A percentile compares a stretch with the other conserved stretches of the same genome.
phyloP scores from a whole-genome alignment of 2,113 vertebrate species.

The Malurus cyaneus region DNA sequence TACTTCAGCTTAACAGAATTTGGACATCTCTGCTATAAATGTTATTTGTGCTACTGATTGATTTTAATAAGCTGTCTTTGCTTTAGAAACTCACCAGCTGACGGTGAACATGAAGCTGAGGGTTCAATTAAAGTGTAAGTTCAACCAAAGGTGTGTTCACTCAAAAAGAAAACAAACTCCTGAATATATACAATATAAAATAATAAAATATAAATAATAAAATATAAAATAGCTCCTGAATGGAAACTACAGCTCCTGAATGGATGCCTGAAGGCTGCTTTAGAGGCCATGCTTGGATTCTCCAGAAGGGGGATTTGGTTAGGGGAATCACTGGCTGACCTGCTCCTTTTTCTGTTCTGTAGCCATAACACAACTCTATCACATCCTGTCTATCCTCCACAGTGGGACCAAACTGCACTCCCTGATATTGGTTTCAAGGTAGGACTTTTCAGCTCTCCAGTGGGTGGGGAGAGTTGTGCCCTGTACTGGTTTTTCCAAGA shows the following conservation, averaged over 20 bases:
- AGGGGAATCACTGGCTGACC: neutral
- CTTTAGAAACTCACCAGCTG: neutral
- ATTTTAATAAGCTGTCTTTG: neutral
- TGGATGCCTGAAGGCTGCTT: neutral
- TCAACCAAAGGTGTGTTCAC: neutral
- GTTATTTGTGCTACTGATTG: neutral
- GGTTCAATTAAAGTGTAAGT: neutral
- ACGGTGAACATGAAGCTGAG: neutral
- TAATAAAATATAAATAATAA: no score
- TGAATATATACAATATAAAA: no score
- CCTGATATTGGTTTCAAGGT: slow-evolving; percentile 58
- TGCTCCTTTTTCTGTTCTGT: neutral
- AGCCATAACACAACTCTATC: neutral
- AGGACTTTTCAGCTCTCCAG: neutral
- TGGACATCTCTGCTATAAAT: neutral
- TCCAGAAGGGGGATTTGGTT: no score
- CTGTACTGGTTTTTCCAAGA: neutral
- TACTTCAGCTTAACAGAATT: neutral
- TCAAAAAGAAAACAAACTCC: neutral
- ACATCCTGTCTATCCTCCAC: neutral
- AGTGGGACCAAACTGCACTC: slow-evolving; percentile 55
- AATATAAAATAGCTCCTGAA: no score
- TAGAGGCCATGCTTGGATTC: neutral
- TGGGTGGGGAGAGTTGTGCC: neutral
- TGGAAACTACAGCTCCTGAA: neutral